Conservation (phyloP, 2,113 vertebrate species). For the Okapia johnstoni region DNA sequence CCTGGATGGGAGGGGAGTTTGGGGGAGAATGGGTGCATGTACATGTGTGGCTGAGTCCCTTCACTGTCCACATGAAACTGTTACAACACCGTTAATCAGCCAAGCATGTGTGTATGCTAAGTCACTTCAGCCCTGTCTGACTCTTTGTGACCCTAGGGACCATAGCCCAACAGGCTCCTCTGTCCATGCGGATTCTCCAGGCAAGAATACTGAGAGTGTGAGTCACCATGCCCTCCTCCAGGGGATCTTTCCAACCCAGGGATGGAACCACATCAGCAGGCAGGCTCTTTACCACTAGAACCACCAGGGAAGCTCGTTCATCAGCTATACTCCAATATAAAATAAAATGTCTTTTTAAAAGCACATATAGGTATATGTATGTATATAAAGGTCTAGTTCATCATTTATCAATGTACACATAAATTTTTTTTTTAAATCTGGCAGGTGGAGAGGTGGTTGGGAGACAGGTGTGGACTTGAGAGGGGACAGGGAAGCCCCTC, state of each 20-base stretch:
- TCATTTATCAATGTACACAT: background rate
- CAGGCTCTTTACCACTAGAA: background rate
- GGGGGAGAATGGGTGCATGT: background rate
- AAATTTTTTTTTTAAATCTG: background rate
- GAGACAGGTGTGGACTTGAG: background rate
- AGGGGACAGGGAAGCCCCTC: background rate
- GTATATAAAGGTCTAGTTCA: background rate
- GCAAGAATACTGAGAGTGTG: background rate
- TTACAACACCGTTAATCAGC: background rate
- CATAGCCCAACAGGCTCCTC: background rate
- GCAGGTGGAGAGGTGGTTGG: background rate
- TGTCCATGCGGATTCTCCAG: background rate
- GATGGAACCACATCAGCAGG: rapidly evolving
- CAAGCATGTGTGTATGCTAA: background rate
- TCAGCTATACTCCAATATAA: background rate
- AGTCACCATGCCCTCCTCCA: background rate
- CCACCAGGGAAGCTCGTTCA: background rate
- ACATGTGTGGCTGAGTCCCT: background rate
- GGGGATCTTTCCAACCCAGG: background rate
- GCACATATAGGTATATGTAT: background rate
- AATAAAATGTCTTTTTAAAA: background rate
- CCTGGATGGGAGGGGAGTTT: background rate
- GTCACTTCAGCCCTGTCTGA: background rate
- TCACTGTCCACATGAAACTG: background rate
- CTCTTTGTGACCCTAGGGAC: background rate